Evolutionary conservation across 2,888 invertebrate genomes (phyloP), one percentile per base, ranked within the genome.

Genomic region (Noctuana brunneofusca): DNA sequence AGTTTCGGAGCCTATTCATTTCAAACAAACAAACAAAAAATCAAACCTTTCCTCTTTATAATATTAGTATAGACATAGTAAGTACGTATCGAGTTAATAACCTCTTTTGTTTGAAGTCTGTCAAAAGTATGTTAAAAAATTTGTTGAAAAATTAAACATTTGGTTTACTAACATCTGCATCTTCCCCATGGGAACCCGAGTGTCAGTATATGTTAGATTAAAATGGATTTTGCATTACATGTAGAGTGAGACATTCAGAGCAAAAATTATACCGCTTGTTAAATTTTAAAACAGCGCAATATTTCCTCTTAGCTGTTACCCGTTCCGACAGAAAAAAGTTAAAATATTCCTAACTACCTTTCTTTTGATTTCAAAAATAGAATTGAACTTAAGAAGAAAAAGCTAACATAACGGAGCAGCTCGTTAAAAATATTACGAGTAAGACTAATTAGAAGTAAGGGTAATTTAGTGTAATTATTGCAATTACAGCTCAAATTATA

Each of bases 121-220:
- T n/a, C n/a, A n/a, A n/a, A n/a, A n/a, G n/a, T n/a, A 32, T 2
- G 32, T 32, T 32, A 32, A 32, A 3, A 11, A 32, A 11, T 32
- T 12, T 49, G 18, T 70, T 68, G 80, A 80, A 84, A 57, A 86
- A 86, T 86, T 86, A 85, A 87, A 86, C 83, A 84, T 86, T 86
- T 84, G 85, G 84, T 83, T 84, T 83, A 84, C 80, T 79, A 80
- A 78, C 81, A 83, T 84, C 83, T 83, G 80, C 70, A 76, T 65
- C 55, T 12, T 24, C 38, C 81, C 75, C 83, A 79, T 84, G 84
- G 81, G 84, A 85, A 78, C 71, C 70, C 71, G 68, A 75, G 68
- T 71, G 69, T 56, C 65, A 64, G 67, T 66, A 59, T 71, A 68
- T 69, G 72, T 72, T 72, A 66, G 75, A 81, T 78, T 78, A 72